Percentiles rank a stretch among this genome's conserved stretches.
phyloP scores from a whole-genome alignment of 2,888 invertebrate species.

The Dynastes tityus region DNA sequence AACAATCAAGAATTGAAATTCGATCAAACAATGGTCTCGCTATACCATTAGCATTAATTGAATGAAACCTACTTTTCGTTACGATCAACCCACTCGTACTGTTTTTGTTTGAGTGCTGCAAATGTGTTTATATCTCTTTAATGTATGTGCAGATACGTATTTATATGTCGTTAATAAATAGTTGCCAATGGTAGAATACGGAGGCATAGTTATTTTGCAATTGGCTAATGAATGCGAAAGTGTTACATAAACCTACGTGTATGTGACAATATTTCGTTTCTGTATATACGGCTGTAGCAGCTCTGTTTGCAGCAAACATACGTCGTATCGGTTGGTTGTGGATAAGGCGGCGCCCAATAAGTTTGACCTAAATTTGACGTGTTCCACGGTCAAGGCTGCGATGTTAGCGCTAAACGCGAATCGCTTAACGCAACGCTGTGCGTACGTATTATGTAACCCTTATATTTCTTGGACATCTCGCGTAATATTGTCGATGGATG shows the following conservation, averaged over 20 bases:
- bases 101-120: conserved; percentile 3
- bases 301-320: background rate
- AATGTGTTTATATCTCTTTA: conserved; percentile 7
- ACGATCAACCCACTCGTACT: conserved; percentile 18
- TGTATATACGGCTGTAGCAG: background rate
- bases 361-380: conserved; percentile 40
- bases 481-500: background rate
- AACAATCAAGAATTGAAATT: conserved; percentile 19
- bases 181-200: conserved; percentile 24
- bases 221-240: conserved; percentile 35
- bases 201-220: conserved; percentile 43
- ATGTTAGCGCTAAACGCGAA: conserved; percentile 18
- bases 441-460: conserved; percentile 24
- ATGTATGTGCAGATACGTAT: background rate
- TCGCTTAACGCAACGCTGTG: background rate
- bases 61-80: conserved; percentile 29
- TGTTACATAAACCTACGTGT: conserved; percentile 21
- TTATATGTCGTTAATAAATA: conserved; percentile 1
- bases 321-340: background rate
- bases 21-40: conserved; percentile 25
- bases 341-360: conserved; percentile 46
- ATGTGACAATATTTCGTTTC: conserved; percentile 30
- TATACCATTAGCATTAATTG: conserved; percentile 26
- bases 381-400: conserved; percentile 47
- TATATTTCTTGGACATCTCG: background rate